Conservation (phyloP, 2,113 vertebrate genomes). For the Carassius auratus region DNA sequence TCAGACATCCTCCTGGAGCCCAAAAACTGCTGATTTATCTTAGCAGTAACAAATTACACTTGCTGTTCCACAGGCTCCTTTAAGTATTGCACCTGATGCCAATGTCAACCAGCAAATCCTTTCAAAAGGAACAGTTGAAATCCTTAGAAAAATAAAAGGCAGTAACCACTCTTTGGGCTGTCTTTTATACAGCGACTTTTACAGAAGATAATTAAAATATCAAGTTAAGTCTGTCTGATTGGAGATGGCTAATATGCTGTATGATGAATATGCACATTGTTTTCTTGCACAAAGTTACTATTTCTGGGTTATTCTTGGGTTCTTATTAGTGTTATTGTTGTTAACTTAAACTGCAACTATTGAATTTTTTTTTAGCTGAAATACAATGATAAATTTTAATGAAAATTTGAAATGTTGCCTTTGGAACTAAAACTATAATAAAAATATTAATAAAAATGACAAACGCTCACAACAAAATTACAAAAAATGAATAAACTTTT, state of each 20-base stretch:
- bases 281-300: not conserved
- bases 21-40: conserved; percentile 25
- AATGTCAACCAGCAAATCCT: conserved; percentile 14
- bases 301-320: not conserved
- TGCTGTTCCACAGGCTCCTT: not conserved
- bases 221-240: not conserved
- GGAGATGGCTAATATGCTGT: not conserved
- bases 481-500: not conserved
- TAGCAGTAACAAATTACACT: not conserved
- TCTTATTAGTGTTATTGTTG: too few species aligned
- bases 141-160: not conserved
- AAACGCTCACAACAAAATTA: not conserved
- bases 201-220: not conserved
- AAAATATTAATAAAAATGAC: not conserved
- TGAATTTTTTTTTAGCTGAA: not conserved
- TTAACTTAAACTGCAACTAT: not conserved
- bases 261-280: not conserved
- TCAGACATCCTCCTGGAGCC: not conserved
- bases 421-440: not conserved
- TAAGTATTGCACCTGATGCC: conserved; percentile 24
- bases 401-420: not conserved
- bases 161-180: too few species aligned
- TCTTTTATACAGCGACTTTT: not conserved
- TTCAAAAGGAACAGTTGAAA: not conserved
- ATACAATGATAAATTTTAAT: not conserved